A percentile compares a stretch with the other conserved stretches of the same genome.
Conservation (phyloP, 2,113 vertebrate species). For the Pelobates fuscus region DNA sequence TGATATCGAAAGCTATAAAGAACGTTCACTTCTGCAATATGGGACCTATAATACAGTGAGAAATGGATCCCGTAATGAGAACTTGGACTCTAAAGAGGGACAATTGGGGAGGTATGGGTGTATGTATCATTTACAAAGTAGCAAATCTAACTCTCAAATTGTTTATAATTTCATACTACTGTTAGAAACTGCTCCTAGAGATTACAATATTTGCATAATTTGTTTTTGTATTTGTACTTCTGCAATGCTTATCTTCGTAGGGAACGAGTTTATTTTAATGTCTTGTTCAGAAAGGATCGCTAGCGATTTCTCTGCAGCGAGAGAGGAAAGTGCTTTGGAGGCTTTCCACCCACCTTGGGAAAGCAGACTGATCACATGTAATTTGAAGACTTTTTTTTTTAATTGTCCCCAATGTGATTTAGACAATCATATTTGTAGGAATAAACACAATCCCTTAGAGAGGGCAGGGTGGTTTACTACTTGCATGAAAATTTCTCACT, state of each 20-base stretch:
- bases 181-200: too few species aligned
- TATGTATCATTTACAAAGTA: too few species aligned
- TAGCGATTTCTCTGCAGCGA: conserved; percentile 23
- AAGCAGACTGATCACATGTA: background rate
- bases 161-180: too few species aligned
- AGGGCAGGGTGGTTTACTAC: background rate
- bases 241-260: background rate
- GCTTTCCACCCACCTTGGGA: conserved; percentile 8
- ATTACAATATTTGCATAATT: too few species aligned
- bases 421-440: background rate
- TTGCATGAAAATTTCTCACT: background rate
- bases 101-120: too few species aligned
- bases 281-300: conserved; percentile 1
- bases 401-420: conserved; percentile 33
- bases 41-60: too few species aligned
- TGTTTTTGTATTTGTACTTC: background rate
- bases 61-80: too few species aligned
- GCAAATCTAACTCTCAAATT: too few species aligned
- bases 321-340: background rate
- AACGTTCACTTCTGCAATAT: too few species aligned
- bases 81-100: too few species aligned
- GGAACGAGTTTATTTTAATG: background rate
- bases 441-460: conserved; percentile 22
- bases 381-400: background rate
- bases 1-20: too few species aligned